Base-by-base conservation (phyloP, 2,797 vertebrate species). In the Threskiornis aethiopicus region DNA sequence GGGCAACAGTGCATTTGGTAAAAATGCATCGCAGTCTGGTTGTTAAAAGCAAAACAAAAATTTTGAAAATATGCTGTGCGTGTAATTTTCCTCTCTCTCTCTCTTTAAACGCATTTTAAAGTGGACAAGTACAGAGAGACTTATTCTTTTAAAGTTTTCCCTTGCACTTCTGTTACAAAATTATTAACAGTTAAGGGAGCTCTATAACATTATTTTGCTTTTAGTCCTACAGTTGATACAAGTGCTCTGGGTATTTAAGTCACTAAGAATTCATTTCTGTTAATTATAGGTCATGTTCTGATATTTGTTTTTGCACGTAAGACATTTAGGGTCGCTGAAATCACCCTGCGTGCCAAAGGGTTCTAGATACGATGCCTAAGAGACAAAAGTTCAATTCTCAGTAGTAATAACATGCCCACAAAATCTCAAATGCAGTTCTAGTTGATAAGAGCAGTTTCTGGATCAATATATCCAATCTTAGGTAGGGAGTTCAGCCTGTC, bases 381-480 rank as follows among this genome's bases (percentile, higher is more conserved):
- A 97, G 93, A 80, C 70, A 35, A 21, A 89, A 96, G 95, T 97
- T 96, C 97, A 98, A 37, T 42, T 61, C 76, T 86, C 82, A 4
- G 46, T 52, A 65, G 91, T 41, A 96, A 93, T 83, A 93, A 89
- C 66, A 83, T 95, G 94, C 67, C 91, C 97, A 91, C 55, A 54
- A 93, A 95, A 87, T 82, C 95, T 91, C 96, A 92, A 66, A 81
- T 65, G 77, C 84, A 49, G 84, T 70, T 96, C 83, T 93, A 62
- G 85, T 89, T 97, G 93, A 96, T 92, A 97, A 92, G 94, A 97
- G 96, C 96, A 88, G 89, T 95, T 97, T 96, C 44, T 96, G 85
- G 96, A 98, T 98, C 98, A 91, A 98, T 98, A 97, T 96, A 87
- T 90, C 80, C 97, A 97, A 95, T 98, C 93, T 94, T 82, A 96